Evolutionary conservation across 2,888 invertebrate genomes (phyloP), one percentile per base, ranked within the genome.

Genomic region (Polyploca ridens): DNA sequence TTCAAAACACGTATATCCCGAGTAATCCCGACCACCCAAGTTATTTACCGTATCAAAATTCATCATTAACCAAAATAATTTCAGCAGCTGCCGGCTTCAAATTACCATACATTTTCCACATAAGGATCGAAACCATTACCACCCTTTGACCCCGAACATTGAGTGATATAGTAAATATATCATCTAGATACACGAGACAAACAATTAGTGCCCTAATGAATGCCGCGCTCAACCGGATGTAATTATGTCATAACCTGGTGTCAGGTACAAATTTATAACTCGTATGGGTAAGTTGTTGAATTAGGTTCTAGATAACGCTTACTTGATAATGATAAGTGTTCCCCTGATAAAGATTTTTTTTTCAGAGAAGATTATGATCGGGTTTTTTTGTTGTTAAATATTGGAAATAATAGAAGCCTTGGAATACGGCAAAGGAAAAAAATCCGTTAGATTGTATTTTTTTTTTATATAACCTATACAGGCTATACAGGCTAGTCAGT

Each of bases 111-210:
- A 7, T 54, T 5, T 10, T 19, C 19, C 16, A 54, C 54, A 19
- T 19, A 54, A 19, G 19, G 54, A 19, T 19, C 54, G 19, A 19
- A 54, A 54, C 19, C 54, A 19, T 54, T 58, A 41, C 41, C n/a
- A 19, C 70, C 74, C 74, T 70, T 74, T 78, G 75, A 82, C 77
- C 69, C 75, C 63, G 72, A 75, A 79, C 85, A 80, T 78, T 84
- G 87, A 85, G 82, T 84, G 86, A 88, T 87, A 79, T 73, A 72
- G 81, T 79, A 74, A 61, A 85, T 87, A 83, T 79, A 82, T 87
- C 87, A 86, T 83, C 79, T 66, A 81, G 87, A 83, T 85, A 87
- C 74, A 74, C 76, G 83, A 87, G 78, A 84, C 81, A 82, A 80
- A 80, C 83, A 83, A 86, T 84, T 82, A 83, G 66, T 67, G 68